Evolutionary conservation across 1,140 invertebrate species (phyloP).

Genomic region (Battus philenor): DNA sequence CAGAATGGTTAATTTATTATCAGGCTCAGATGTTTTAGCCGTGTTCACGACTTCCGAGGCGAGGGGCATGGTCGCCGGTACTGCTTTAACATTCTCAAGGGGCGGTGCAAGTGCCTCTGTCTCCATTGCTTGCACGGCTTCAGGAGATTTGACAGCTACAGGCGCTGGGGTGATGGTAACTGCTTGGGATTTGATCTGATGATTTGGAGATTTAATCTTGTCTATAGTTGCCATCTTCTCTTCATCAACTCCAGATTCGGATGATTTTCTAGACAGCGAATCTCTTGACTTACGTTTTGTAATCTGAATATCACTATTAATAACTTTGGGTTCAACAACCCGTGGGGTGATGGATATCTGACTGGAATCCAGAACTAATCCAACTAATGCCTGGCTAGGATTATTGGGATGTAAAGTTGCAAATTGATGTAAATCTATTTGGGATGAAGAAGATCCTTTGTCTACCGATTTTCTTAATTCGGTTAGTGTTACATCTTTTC

Average conservation of each 20-base stretch:
- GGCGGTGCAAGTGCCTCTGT: conserved; percentile 49
- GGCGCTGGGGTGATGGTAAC: conserved; percentile 45
- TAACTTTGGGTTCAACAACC: conserved; percentile 40
- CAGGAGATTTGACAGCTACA: conserved; percentile 54
- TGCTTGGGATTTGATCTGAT: conserved; percentile 37
- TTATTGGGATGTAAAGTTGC: conserved; percentile 57
- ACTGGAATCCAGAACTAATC: conserved; percentile 49
- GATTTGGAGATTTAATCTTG: conserved; percentile 50
- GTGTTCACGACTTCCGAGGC: conserved; percentile 33
- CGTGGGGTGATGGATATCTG: conserved; percentile 62
- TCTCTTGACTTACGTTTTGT: conserved; percentile 52
- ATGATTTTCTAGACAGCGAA: conserved; percentile 47
- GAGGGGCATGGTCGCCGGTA: conserved; percentile 40
- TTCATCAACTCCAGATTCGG: conserved; percentile 46
- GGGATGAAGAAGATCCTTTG: conserved; percentile 40
- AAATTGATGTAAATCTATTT: conserved; percentile 56
- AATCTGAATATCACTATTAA: conserved; percentile 38
- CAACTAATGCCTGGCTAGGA: conserved; percentile 32
- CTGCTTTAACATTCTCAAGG: conserved; percentile 41
- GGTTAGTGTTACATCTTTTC: conserved; percentile 71
- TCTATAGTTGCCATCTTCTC: conserved; percentile 51
- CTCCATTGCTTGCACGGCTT: conserved; percentile 39
- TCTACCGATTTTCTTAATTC: conserved; percentile 74
- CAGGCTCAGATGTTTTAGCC: conserved; percentile 7
- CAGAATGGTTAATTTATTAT: conserved; percentile 3